Evolutionary conservation across 2,888 invertebrate species (phyloP).

Genomic region (Andrena dorsata): DNA sequence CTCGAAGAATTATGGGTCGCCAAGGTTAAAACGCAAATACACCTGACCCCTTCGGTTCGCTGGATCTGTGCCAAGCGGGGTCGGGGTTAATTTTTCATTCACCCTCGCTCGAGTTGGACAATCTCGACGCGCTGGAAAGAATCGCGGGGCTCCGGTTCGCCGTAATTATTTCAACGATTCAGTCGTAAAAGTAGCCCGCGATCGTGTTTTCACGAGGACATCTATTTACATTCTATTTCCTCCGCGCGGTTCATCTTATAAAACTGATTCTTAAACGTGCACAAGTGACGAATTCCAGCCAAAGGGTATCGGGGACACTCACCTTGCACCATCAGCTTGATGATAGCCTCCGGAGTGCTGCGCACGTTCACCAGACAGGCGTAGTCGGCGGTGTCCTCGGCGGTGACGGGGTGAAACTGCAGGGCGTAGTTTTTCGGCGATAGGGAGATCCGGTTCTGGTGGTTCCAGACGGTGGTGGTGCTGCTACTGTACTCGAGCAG

Average conservation of each 20-base stretch:
- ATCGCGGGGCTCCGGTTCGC: conserved; percentile 24
- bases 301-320: conserved; percentile 76
- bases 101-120: conserved; percentile 18
- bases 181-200: not conserved
- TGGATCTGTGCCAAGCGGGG: conserved; percentile 56
- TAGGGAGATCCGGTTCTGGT: conserved; percentile 87
- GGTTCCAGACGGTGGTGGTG: conserved; percentile 86
- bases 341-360: conserved; percentile 88
- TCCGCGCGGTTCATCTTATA: not conserved
- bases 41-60: conserved; percentile 34
- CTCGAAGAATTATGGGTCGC: conserved; percentile 32
- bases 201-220: too few relatives aligned
- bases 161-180: conserved; percentile 39
- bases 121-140: conserved; percentile 17
- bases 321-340: conserved; percentile 90
- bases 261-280: not conserved
- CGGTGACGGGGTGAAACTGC: conserved; percentile 88
- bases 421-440: conserved; percentile 88
- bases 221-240: too few relatives aligned
- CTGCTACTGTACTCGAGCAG: conserved; percentile 86
- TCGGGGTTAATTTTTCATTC: conserved; percentile 65
- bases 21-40: conserved; percentile 58
- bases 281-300: too few relatives aligned
- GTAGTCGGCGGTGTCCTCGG: conserved; percentile 89
- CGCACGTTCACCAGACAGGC: conserved; percentile 90